Conservation (phyloP, 2,113 vertebrate species). For the Xiphophorus hellerii region DNA sequence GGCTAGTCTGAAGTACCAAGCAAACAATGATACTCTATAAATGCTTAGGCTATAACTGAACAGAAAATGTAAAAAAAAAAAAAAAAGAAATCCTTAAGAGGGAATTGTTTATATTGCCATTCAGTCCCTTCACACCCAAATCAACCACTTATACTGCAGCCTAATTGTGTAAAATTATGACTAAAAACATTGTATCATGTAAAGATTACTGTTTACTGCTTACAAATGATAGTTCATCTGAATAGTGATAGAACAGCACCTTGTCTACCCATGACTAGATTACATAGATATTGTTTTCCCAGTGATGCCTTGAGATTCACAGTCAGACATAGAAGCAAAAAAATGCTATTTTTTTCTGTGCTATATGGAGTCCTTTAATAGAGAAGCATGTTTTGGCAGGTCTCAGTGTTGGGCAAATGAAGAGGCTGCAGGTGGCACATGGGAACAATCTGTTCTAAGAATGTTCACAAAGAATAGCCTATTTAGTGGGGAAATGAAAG, state of each 20-base stretch:
- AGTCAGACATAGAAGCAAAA: constrained; percentile 18
- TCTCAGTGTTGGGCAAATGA: constrained; percentile 37
- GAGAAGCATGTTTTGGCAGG: constrained; percentile 49
- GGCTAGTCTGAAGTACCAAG: too few relatives aligned
- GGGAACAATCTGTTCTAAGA: constrained; percentile 34
- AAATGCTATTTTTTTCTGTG: background rate
- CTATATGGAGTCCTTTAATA: constrained; percentile 26
- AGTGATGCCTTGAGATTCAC: constrained; percentile 8
- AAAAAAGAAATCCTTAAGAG: too few relatives aligned
- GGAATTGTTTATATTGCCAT: too few relatives aligned
- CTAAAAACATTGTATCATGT: background rate
- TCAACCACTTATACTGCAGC: background rate
- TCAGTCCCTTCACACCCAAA: too few relatives aligned
- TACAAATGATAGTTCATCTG: background rate
- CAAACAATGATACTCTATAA: too few relatives aligned
- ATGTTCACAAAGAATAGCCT: constrained; percentile 27
- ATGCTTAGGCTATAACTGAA: too few relatives aligned
- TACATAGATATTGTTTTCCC: constrained; percentile 1
- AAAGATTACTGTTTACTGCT: background rate
- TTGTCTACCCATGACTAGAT: background rate
- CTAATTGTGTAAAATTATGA: background rate
- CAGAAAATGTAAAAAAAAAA: too few relatives aligned
- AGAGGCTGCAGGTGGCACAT: constrained; percentile 52
- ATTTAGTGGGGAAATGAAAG: constrained; percentile 22
- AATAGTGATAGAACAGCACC: background rate